A percentile compares a stretch with the other conserved stretches of the same genome.
These are phyloP conservation scores for Syrphus vitripennis DNA, from an alignment of 2,888 invertebrate genomes.

Conservation along the genomic window DNA sequence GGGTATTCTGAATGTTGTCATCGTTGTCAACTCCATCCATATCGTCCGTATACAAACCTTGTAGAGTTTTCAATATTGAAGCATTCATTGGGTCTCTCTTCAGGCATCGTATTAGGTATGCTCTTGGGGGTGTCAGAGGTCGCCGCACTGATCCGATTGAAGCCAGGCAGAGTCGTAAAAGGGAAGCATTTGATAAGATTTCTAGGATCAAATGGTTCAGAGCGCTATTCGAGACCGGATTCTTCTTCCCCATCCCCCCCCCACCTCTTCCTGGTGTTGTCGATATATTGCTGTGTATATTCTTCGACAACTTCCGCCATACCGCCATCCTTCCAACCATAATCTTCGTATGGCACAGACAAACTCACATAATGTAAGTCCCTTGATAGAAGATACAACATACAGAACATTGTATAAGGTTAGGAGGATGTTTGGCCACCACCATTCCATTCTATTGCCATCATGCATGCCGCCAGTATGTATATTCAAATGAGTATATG, in stretches of 20 bases:
- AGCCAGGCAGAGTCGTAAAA: constrained; percentile 33
- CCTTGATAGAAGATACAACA: constrained; percentile 20
- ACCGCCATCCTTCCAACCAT: constrained; percentile 35
- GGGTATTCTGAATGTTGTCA: background rate
- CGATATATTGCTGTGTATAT: constrained; percentile 1
- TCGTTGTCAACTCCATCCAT: background rate
- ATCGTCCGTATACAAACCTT: background rate
- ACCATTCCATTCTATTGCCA: background rate
- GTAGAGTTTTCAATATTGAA: constrained; percentile 12
- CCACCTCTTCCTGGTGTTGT: background rate
- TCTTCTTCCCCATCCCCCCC: background rate
- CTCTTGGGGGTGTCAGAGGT: background rate
- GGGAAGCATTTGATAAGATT: constrained; percentile 61
- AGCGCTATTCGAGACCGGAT: constrained; percentile 41
- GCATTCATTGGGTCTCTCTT: constrained; percentile 34
- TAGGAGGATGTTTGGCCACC: background rate
- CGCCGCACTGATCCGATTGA: constrained; percentile 15
- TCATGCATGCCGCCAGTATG: constrained; percentile 1
- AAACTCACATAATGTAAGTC: background rate
- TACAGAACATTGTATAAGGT: background rate
- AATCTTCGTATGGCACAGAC: constrained; percentile 41
- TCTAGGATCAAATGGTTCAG: constrained; percentile 64
- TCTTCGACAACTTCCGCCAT: background rate
- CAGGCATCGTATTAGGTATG: constrained; percentile 17
- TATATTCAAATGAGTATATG: constrained; percentile 52